phyloP scores from a whole-genome alignment of 2,888 invertebrate genomes.

The Lasioglossum malachurum region DNA sequence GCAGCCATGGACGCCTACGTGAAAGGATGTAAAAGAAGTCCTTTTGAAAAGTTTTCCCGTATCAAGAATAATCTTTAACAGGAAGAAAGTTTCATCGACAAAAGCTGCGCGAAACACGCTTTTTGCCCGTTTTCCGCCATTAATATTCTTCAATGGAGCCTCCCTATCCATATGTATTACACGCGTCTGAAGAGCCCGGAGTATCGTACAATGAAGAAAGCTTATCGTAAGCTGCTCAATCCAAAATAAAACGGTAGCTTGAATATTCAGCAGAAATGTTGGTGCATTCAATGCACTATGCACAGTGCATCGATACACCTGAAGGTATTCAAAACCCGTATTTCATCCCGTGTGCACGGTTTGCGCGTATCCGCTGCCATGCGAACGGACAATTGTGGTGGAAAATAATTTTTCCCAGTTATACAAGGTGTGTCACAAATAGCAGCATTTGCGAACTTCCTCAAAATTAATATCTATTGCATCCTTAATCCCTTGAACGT shows the following conservation, averaged over 20 bases:
- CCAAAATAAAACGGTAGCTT: constrained; percentile 13
- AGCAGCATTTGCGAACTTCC: neutral
- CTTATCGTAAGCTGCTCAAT: constrained; percentile 19
- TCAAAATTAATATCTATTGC: neutral
- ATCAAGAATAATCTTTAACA: constrained; percentile 16
- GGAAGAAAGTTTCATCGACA: constrained; percentile 7
- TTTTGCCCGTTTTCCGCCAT: constrained; percentile 12
- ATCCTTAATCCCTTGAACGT: no score
- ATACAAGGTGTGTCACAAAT: neutral
- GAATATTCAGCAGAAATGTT: neutral
- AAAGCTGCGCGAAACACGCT: constrained; percentile 9
- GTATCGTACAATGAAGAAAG: constrained; percentile 18
- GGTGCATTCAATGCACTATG: neutral
- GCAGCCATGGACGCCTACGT: neutral
- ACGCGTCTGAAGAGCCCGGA: constrained; percentile 4
- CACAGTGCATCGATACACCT: constrained; percentile 10
- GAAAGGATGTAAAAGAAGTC: constrained; percentile 4
- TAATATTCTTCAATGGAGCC: constrained; percentile 13
- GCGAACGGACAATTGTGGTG: neutral
- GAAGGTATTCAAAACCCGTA: constrained; percentile 1
- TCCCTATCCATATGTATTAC: constrained; percentile 8
- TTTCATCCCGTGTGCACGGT: neutral
- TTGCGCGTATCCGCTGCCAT: neutral
- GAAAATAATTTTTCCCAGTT: neutral
- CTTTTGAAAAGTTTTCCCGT: constrained; percentile 4